phyloP scores from a whole-genome alignment of 1,140 invertebrate genomes.

The Bombyx mori region ASM3026992v2 NC_085111.1:6682501-6683000 shows the following conservation, averaged over 20 bases:
- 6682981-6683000: conserved; percentile 50
- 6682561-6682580: no score
- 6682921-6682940: conserved; percentile 49
- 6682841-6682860: conserved; percentile 19
- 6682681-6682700: no score
- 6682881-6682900: conserved; percentile 66
- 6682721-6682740: background rate
- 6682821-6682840: conserved; percentile 16
- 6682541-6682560: no score
- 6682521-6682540: no score
- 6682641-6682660: no score
- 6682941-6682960: conserved; percentile 51
- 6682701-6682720: no score
- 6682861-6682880: conserved; percentile 48
- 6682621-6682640: no score
- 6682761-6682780: background rate
- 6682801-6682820: background rate
- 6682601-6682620: no score
- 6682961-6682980: conserved; percentile 59
- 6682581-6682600: no score
- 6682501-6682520: no score
- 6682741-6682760: background rate
- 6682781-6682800: background rate
- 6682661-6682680: no score
- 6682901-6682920: conserved; percentile 42